A percentile compares a stretch with the other conserved stretches of the same genome.
phyloP scores from a whole-genome alignment of 1,140 invertebrate species.

The Antheraea pernyi region DNA sequence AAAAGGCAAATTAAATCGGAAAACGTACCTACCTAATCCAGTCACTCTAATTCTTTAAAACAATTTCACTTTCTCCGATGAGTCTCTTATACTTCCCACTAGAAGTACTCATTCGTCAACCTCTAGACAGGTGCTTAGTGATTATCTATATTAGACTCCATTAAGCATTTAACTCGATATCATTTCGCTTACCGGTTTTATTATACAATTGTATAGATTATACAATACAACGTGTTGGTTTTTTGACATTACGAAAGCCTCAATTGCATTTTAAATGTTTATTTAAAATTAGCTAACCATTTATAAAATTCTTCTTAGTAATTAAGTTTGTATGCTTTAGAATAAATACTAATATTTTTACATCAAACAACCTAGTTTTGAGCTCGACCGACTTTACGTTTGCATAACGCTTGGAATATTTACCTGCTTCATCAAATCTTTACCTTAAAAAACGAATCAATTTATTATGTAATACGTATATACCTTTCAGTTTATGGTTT shows the following conservation, averaged over 20 bases:
- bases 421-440: slow-evolving; percentile 7
- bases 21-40: not conserved
- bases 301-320: slow-evolving; percentile 8
- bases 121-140: slow-evolving; percentile 61
- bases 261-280: slow-evolving; percentile 14
- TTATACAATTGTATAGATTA: slow-evolving; percentile 69
- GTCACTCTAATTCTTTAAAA: slow-evolving; percentile 23
- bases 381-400: slow-evolving; percentile 11
- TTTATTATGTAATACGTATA: not conserved
- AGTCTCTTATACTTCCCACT: slow-evolving; percentile 49
- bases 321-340: slow-evolving; percentile 2
- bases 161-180: slow-evolving; percentile 70
- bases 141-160: slow-evolving; percentile 68
- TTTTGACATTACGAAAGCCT: slow-evolving; percentile 21
- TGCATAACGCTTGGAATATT: slow-evolving; percentile 7
- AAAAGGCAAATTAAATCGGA: not conserved
- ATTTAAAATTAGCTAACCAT: slow-evolving; percentile 13
- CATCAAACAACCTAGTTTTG: slow-evolving; percentile 10
- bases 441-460: not conserved
- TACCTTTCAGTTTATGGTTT: not conserved
- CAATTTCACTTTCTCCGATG: slow-evolving; percentile 71
- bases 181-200: slow-evolving; percentile 53
- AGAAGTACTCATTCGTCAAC: slow-evolving; percentile 64
- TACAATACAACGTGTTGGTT: slow-evolving; percentile 26
- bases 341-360: slow-evolving; percentile 11